Conservation (phyloP, 2,888 invertebrate genomes). For the Steinernema carpocapsae region DNA sequence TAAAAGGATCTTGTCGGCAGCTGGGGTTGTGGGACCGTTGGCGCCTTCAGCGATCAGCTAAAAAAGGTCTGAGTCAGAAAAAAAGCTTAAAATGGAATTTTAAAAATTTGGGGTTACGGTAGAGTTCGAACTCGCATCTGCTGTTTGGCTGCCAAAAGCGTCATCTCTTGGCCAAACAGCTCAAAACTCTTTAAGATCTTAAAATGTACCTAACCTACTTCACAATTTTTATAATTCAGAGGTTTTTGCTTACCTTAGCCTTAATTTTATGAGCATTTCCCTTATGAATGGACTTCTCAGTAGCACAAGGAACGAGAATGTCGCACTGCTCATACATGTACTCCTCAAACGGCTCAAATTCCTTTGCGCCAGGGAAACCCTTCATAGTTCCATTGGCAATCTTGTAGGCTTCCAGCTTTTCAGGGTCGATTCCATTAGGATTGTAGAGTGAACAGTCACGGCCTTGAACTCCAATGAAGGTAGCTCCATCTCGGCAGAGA, state of each 20-base stretch:
- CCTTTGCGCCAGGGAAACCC: conserved; percentile 91
- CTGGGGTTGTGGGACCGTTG: conserved; percentile 95
- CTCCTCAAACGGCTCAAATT: too few species aligned
- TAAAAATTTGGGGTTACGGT: too few species aligned
- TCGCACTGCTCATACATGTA: conserved; percentile 83
- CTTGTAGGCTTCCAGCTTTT: conserved; percentile 73
- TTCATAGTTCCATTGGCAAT: conserved; percentile 82
- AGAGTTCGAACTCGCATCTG: too few species aligned
- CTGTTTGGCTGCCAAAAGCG: too few species aligned
- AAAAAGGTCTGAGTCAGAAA: too few species aligned
- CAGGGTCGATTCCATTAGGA: conserved; percentile 89
- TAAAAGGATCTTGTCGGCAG: too few species aligned
- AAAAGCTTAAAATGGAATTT: too few species aligned
- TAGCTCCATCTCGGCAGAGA: conserved; percentile 78
- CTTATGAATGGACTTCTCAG: conserved; percentile 89
- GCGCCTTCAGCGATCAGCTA: conserved; percentile 94
- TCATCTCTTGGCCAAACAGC: too few species aligned
- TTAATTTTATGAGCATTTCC: conserved; percentile 87
- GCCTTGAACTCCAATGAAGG: conserved; percentile 88
- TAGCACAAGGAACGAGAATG: conserved; percentile 93
- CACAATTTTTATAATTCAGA: too few species aligned
- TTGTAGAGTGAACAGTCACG: conserved; percentile 85
- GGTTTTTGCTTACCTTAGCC: too few species aligned
- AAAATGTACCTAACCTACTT: too few species aligned
- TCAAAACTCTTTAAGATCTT: too few species aligned